These are phyloP conservation scores for Sminthurides bifidus DNA, from an alignment of 1,140 invertebrate genomes.

Conservation along the genomic window DNA sequence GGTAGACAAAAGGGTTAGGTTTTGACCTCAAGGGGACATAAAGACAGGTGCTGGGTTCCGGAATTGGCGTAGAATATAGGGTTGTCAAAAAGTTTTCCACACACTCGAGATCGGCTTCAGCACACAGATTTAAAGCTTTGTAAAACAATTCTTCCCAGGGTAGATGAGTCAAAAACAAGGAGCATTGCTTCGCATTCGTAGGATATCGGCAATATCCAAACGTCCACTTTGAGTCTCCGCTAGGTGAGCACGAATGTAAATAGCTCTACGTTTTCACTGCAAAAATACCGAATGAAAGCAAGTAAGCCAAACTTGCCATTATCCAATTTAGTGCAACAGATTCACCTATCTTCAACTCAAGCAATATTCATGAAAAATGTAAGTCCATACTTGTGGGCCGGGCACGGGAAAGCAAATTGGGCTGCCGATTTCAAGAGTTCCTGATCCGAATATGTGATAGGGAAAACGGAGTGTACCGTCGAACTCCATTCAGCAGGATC, in stretches of 20 bases:
- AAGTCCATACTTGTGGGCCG: constrained; percentile 57
- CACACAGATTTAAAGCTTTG: constrained; percentile 50
- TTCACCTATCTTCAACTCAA: constrained; percentile 12
- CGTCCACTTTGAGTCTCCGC: constrained; percentile 84
- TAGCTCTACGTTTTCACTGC: constrained; percentile 58
- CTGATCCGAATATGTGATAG: constrained; percentile 56
- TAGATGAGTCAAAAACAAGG: constrained; percentile 69
- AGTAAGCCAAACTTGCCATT: neutral
- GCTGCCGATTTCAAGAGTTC: constrained; percentile 66
- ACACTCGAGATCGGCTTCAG: constrained; percentile 38
- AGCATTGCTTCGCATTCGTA: constrained; percentile 60
- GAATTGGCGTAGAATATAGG: constrained; percentile 52
- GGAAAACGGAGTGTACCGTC: constrained; percentile 40
- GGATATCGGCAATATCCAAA: constrained; percentile 91
- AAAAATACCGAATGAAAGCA: constrained; percentile 33
- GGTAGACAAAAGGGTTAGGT: constrained; percentile 56
- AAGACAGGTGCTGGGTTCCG: constrained; percentile 41
- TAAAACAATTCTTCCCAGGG: constrained; percentile 95
- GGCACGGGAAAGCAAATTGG: constrained; percentile 73
- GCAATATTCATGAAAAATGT: constrained; percentile 6
- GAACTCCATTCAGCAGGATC: neutral
- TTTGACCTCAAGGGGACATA: constrained; percentile 34
- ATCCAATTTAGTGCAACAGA: constrained; percentile 7
- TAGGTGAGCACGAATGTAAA: constrained; percentile 90
- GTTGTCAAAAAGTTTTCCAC: constrained; percentile 51